Conservation (phyloP, 2,113 vertebrate genomes). For the Miniopterus natalensis region DNA sequence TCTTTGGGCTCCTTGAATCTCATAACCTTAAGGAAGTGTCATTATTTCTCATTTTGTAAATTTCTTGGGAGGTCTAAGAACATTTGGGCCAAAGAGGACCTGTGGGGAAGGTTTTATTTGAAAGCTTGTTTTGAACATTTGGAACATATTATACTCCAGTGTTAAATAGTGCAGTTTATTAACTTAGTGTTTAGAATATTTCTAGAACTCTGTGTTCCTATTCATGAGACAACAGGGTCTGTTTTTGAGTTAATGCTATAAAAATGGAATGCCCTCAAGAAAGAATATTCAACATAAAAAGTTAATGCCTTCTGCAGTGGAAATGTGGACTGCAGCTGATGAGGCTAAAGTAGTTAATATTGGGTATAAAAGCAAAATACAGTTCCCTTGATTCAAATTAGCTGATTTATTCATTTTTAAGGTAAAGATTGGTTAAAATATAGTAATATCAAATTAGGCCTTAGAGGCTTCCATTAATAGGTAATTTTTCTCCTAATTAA, state of each 20-base stretch:
- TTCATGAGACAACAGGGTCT: conserved; percentile 17
- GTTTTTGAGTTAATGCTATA: conserved; percentile 28
- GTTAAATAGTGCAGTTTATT: neutral
- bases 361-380: conserved; percentile 46
- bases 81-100: conserved; percentile 27
- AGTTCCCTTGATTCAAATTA: conserved; percentile 56
- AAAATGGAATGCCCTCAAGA: conserved; percentile 45
- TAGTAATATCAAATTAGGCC: conserved; percentile 26
- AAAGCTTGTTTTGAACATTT: conserved; percentile 44
- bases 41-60: conserved; percentile 16
- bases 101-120: conserved; percentile 47
- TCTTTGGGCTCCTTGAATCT: neutral
- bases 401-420: conserved; percentile 48
- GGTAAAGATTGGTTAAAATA: conserved; percentile 39
- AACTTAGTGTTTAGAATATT: neutral
- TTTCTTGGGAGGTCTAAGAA: conserved; percentile 41
- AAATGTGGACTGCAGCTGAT: neutral
- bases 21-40: neutral
- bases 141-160: neutral
- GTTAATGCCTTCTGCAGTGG: conserved; percentile 24
- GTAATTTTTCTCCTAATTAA: conserved; percentile 59
- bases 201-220: neutral
- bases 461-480: conserved; percentile 51
- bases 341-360: neutral
- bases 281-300: conserved; percentile 47